Evolutionary conservation across 2,888 invertebrate species (phyloP), one percentile per base, ranked within the genome.

Genomic region (Colletes collaris): DNA sequence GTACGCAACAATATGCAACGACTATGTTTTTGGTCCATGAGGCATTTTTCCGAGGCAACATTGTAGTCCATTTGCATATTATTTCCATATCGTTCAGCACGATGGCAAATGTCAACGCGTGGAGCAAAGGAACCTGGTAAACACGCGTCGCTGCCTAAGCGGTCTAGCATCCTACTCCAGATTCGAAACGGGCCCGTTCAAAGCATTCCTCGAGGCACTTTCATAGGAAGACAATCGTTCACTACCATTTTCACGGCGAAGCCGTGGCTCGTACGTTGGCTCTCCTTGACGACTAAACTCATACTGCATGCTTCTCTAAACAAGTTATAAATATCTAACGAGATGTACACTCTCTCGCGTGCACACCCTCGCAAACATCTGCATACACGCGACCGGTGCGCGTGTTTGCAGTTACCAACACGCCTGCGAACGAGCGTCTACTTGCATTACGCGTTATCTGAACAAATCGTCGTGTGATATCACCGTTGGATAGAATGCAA

Each of bases 311-410:
- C 75, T 80, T 77, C 79, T 82, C 71, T 79, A 83, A 83, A 83
- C 83, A 79, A 79, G 83, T 82, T 83, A 74, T 83, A 82, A 83
- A 84, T 83, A 83, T 59, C 86, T 49, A 73, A 64, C 53, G 65
- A 73, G 64, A 59, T 65, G 65, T n/a, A 46, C 64, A 50, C 44
- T 62, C 46, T 55, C 49, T 5, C 16, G 10, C n/a, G 4, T 40
- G 16, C 40, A 16, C 16, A 4, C 11, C 13, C 19, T 27, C 37
- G 37, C 69, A 27, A 27, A 27, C 27, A 44, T 66, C 56, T 63
- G 35, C 59, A 49, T 52, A 37, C 27, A 27, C 63, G 69, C 35
- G 60, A 8, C 37, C 40, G 3, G n/a, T n/a, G 63, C 8, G 52
- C 35, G 37, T 11, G 19, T 56, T 8, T 13, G 40, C 44, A 50